These are phyloP conservation scores for Xenopus tropicalis DNA, from an alignment of 2,113 vertebrate species.

Conservation along the genomic window UCB_Xtro_10.0 CM004447.2:957501-958000, in stretches of 20 bases:
- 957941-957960: conserved; percentile 45
- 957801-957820: conserved; percentile 55
- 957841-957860: conserved; percentile 42
- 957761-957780: conserved; percentile 54
- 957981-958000: conserved; percentile 43
- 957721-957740: conserved; percentile 50
- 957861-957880: background rate
- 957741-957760: conserved; percentile 60
- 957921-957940: conserved; percentile 47
- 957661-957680: conserved; percentile 50
- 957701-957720: conserved; percentile 53
- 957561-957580: rapidly evolving
- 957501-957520: conserved; percentile 45
- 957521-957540: conserved; percentile 27
- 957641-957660: conserved; percentile 39
- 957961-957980: conserved; percentile 19
- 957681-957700: conserved; percentile 45
- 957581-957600: rapidly evolving
- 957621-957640: background rate
- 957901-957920: conserved; percentile 8
- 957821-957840: background rate
- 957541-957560: background rate
- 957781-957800: conserved; percentile 54
- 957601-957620: background rate
- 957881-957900: conserved; percentile 18